These are phyloP conservation scores for Plecturocebus donacophilus DNA, from an alignment of 2,113 vertebrate genomes.

Conservation along the genomic window DNA sequence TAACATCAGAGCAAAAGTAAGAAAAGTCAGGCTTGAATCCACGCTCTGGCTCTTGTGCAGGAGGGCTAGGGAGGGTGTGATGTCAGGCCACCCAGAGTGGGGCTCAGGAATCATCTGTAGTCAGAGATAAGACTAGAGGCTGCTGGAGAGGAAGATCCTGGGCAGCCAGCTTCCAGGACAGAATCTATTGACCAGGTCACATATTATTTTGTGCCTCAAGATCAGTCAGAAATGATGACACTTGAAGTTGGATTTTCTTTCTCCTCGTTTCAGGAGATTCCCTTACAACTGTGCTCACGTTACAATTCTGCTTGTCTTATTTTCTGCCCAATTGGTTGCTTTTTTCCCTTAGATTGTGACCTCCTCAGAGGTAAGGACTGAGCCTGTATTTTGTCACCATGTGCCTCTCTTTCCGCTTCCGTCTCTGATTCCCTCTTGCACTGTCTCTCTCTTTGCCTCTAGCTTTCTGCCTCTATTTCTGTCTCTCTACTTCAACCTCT, in stretches of 20 bases:
- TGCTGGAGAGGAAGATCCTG: not conserved
- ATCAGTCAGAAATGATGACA: not conserved
- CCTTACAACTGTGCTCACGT: not conserved
- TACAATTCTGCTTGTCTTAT: not conserved
- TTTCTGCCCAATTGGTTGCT: not conserved
- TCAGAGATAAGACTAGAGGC: not conserved
- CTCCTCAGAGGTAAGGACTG: not conserved
- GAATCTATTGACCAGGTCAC: not conserved
- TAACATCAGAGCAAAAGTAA: not conserved
- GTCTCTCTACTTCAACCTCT: not conserved
- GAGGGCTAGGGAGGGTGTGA: no score
- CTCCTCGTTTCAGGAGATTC: not conserved
- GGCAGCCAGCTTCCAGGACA: not conserved
- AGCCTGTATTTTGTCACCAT: not conserved
- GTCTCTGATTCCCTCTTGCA: not conserved
- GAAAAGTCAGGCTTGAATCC: not conserved
- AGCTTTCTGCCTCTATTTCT: not conserved
- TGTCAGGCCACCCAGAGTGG: fast-evolving
- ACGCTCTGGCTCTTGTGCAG: not conserved
- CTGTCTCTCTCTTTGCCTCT: not conserved
- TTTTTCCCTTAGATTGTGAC: not conserved
- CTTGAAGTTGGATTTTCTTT: not conserved
- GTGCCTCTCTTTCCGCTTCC: not conserved
- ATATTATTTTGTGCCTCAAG: not conserved
- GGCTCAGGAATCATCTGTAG: no score